Evolutionary conservation across 2,797 vertebrate species (phyloP), one percentile per base, ranked within the genome.

Genomic region (Dryobates pubescens): DNA sequence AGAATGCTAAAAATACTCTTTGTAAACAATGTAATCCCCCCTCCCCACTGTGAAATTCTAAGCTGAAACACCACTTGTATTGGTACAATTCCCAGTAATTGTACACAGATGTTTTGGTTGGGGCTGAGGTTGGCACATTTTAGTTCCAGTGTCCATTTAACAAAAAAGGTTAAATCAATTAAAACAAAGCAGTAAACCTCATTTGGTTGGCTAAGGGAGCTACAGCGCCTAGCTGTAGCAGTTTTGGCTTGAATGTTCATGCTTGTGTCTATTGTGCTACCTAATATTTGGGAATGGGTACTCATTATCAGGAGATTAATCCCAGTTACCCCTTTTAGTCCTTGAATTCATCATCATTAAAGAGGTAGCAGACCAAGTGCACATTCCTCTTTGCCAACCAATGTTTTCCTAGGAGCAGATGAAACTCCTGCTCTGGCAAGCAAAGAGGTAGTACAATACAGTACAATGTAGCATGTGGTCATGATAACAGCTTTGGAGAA

Each of bases 401-500:
- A 2, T 5, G 3, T 38, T 34, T 86, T 91, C 79, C 61, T 17
- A 76, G 51, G 51, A 85, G 45, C 56, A 68, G 54, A 69, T 13
- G 4, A 27, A 72, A 24, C 47, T 8, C 57, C 72, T 49, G 26
- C 34, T 59, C 20, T 59, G 47, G 24, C 7, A 75, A 67, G 29
- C 15, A 63, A 41, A 70, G n/a, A 49, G 19, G 17, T 18, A 53
- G 41, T 43, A 36, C 54, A 20, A 23, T 23, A 27, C 22, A 62
- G 13, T 12, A 36, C 15, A 19, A 24, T 0, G 1, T 26, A 9
- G 22, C 22, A 12, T 4, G 26, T 32, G 9, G 27, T 45, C 24
- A 29, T 11, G 26, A 15, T 3, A 53, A 36, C 27, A 58, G 13
- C 57, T 58, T 54, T 41, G 59, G 19, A 59, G 64, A 87, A 85